phyloP scores from a whole-genome alignment of 2,888 invertebrate species.

The Agrochola litura region DNA sequence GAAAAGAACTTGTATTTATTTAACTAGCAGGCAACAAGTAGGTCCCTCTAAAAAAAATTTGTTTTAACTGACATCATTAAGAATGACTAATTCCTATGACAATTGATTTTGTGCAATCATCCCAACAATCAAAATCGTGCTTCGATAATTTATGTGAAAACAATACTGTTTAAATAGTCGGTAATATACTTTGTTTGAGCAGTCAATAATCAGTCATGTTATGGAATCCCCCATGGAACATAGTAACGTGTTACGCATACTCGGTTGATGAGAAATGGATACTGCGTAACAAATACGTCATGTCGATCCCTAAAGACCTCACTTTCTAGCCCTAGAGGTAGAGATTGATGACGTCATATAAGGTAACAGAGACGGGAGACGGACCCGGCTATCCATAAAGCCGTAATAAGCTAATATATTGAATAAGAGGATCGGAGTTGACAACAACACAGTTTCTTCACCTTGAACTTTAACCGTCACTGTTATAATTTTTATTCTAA shows the following conservation, averaged over 20 bases:
- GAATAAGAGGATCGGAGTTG: constrained; percentile 28
- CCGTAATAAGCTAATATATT: constrained; percentile 58
- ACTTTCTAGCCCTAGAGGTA: constrained; percentile 69
- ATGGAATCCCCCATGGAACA: constrained; percentile 50
- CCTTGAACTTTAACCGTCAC: constrained; percentile 62
- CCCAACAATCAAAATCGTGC: background rate
- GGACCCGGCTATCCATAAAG: constrained; percentile 37
- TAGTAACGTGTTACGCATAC: constrained; percentile 47
- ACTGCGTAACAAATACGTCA: constrained; percentile 58
- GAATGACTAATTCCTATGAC: constrained; percentile 2
- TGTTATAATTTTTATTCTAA: constrained; percentile 54
- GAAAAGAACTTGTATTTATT: background rate
- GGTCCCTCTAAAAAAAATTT: background rate
- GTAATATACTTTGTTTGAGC: constrained; percentile 40
- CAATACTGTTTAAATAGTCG: constrained; percentile 22
- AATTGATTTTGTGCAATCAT: constrained; percentile 36
- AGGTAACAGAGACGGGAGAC: constrained; percentile 48
- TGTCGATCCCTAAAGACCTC: constrained; percentile 61
- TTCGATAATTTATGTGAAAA: constrained; percentile 25
- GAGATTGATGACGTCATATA: constrained; percentile 59
- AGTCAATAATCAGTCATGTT: constrained; percentile 54
- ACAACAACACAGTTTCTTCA: constrained; percentile 47
- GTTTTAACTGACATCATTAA: background rate
- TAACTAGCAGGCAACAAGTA: background rate
- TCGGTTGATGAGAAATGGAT: constrained; percentile 55